Conservation (phyloP, 1,140 invertebrate genomes). For the Holotrichia oblita region DNA sequence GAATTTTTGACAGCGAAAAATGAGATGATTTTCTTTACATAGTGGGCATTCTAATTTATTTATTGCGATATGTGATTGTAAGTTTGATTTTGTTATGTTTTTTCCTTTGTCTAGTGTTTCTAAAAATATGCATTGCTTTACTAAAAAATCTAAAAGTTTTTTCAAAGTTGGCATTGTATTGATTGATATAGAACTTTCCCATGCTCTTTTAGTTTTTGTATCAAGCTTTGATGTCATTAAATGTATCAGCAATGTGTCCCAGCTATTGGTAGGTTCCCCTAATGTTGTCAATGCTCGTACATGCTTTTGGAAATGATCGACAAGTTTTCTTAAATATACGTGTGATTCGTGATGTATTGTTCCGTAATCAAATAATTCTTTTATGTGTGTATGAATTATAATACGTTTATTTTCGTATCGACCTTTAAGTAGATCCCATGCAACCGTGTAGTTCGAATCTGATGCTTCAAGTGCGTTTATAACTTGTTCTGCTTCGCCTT, state of each 20-base stretch:
- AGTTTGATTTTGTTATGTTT: background rate
- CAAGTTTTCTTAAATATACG: slow-evolving; percentile 3
- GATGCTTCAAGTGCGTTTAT: slow-evolving; percentile 55
- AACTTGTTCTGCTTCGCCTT: slow-evolving; percentile 52
- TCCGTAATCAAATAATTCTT: background rate
- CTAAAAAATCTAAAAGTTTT: slow-evolving; percentile 43
- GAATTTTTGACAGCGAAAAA: slow-evolving; percentile 40
- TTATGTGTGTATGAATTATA: slow-evolving; percentile 51
- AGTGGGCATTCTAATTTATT: background rate
- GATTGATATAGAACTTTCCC: slow-evolving; percentile 39
- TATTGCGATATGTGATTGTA: background rate
- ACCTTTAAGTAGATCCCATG: slow-evolving; percentile 56
- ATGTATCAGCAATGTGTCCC: slow-evolving; percentile 45
- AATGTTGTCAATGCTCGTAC: slow-evolving; percentile 39
- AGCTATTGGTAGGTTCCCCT: slow-evolving; percentile 40
- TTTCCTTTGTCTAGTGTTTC: slow-evolving; percentile 18
- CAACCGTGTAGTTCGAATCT: slow-evolving; percentile 57
- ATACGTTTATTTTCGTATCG: slow-evolving; percentile 58
- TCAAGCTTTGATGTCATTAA: slow-evolving; percentile 42
- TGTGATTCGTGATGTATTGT: slow-evolving; percentile 25
- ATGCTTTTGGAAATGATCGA: slow-evolving; percentile 26
- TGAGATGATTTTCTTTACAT: slow-evolving; percentile 29
- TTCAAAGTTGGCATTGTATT: slow-evolving; percentile 21
- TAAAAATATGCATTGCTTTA: slow-evolving; percentile 37
- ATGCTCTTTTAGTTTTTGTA: slow-evolving; percentile 36